Percentiles rank a stretch among this genome's conserved stretches.
Conservation (phyloP, 2,888 invertebrate species). For the Eristalis pertinax region DNA sequence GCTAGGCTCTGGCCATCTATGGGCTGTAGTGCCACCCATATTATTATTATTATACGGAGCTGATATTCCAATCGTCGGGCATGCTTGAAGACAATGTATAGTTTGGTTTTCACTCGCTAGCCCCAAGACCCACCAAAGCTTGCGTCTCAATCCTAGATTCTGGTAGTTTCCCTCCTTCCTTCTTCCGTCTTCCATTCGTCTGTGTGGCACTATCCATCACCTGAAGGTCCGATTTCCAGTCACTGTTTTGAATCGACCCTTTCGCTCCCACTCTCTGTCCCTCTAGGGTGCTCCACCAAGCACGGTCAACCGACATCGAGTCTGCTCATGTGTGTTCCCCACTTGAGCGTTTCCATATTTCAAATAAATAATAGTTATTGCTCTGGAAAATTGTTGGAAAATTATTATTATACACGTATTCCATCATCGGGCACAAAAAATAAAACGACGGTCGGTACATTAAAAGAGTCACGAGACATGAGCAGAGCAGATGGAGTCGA, state of each 20-base stretch:
- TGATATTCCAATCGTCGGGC: too few relatives aligned
- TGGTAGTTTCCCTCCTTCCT: too few relatives aligned
- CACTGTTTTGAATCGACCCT: neutral
- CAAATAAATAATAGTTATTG: neutral
- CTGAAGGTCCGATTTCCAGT: neutral
- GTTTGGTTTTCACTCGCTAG: too few relatives aligned
- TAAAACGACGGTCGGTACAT: slow-evolving; percentile 16
- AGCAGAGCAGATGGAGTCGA: neutral
- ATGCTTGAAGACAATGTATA: too few relatives aligned
- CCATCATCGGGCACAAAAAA: slow-evolving; percentile 11
- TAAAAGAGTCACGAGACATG: neutral
- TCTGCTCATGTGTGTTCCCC: neutral
- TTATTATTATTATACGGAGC: too few relatives aligned
- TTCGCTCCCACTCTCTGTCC: neutral
- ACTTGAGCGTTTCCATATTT: neutral
- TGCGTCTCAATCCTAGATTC: too few relatives aligned
- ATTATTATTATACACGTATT: slow-evolving; percentile 10
- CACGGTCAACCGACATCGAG: neutral
- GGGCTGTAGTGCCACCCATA: too few relatives aligned
- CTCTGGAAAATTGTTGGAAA: neutral
- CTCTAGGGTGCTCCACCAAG: neutral
- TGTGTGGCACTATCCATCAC: too few relatives aligned
- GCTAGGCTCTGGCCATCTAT: too few relatives aligned
- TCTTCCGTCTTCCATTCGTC: too few relatives aligned
- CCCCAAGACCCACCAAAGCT: too few relatives aligned